These are phyloP conservation scores for Montipora cactus DNA, from an alignment of 64 coral and sea anemone genomes.

Conservation along the genomic window DNA sequence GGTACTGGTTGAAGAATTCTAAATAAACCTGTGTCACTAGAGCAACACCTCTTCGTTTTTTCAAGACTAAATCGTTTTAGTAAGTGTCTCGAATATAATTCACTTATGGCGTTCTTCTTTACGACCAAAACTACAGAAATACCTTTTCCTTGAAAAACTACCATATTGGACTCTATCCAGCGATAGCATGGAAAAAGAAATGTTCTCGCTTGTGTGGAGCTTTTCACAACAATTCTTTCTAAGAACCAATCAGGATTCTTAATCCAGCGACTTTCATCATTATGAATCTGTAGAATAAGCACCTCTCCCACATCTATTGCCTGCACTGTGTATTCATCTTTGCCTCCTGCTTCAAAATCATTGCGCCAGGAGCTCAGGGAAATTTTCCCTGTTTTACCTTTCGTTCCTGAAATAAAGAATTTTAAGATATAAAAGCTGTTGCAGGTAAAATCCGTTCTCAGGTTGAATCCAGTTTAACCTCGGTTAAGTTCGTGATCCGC, in stretches of 20 bases:
- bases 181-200: constrained; percentile 66
- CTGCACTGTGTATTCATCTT: constrained; percentile 37
- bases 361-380: constrained; percentile 9
- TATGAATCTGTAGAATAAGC: constrained; percentile 46
- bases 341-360: constrained; percentile 51
- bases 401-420: constrained; percentile 43
- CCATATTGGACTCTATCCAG: constrained; percentile 62
- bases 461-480: too few relatives aligned
- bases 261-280: constrained; percentile 26
- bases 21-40: too few relatives aligned
- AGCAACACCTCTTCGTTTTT: too few relatives aligned
- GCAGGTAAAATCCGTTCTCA: too few relatives aligned
- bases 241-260: constrained; percentile 78
- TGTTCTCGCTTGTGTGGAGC: not conserved
- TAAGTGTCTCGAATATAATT: too few relatives aligned
- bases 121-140: not conserved
- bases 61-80: too few relatives aligned
- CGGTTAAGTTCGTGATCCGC: too few relatives aligned
- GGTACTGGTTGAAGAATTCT: too few relatives aligned
- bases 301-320: constrained; percentile 63
- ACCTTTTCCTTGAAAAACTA: constrained; percentile 64
- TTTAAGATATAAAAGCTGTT: not conserved
- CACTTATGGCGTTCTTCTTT: not conserved
- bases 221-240: constrained; percentile 45
- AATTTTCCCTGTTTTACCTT: constrained; percentile 41